Conservation (phyloP, 2,888 invertebrate genomes). For the Dexiosoma caninum region DNA sequence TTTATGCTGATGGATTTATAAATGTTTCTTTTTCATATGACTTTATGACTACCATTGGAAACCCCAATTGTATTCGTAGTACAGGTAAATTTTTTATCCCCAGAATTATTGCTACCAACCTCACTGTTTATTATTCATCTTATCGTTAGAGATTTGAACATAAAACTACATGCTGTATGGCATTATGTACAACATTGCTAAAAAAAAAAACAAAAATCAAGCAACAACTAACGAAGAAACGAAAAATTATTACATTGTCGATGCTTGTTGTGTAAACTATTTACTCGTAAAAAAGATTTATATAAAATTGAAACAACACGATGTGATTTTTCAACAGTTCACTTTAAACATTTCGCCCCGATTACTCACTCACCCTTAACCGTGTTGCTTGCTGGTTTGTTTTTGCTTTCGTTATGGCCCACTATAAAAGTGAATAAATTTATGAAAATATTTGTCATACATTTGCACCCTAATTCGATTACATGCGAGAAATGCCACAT, state of each 20-base stretch:
- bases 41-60: too few species aligned
- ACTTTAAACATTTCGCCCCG: not conserved
- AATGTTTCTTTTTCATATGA: too few species aligned
- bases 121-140: conserved; percentile 46
- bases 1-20: too few species aligned
- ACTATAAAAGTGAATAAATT: conserved; percentile 73
- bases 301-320: conserved; percentile 57
- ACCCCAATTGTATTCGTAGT: too few species aligned
- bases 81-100: not conserved
- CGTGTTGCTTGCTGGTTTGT: conserved; percentile 49
- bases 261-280: conserved; percentile 59
- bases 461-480: conserved; percentile 73
- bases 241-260: conserved; percentile 29
- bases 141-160: too few species aligned
- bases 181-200: conserved; percentile 62
- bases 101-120: not conserved
- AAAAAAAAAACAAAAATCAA: conserved; percentile 65
- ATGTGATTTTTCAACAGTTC: conserved; percentile 32
- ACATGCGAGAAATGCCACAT: conserved; percentile 16
- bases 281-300: conserved; percentile 38
- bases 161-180: conserved; percentile 47
- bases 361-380: conserved; percentile 55
- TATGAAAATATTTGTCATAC: conserved; percentile 71
- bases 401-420: conserved; percentile 48
- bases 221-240: conserved; percentile 48